Evolutionary conservation across 1,140 invertebrate species (phyloP).

Genomic region (Nasonia giraulti): DNA sequence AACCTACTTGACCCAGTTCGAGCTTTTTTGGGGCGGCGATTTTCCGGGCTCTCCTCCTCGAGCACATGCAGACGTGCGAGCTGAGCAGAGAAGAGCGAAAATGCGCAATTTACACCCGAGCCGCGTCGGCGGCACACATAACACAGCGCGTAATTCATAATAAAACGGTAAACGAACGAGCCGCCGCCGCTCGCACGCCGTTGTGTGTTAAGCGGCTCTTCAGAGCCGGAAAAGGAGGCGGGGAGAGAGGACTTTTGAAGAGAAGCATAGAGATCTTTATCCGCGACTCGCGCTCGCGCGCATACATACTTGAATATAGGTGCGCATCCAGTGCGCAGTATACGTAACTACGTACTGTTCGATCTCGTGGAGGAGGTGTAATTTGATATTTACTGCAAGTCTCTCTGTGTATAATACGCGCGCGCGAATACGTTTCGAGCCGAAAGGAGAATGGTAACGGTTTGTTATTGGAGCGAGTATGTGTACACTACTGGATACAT

Average conservation of each 20-base stretch:
- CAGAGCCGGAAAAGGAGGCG: not conserved
- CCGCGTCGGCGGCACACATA: not conserved
- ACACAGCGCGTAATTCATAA: not conserved
- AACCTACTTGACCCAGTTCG: not conserved
- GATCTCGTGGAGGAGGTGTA: not conserved
- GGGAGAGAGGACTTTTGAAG: not conserved
- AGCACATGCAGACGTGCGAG: too few species aligned
- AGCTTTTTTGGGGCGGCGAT: not conserved
- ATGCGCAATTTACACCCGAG: not conserved
- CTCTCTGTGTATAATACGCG: not conserved
- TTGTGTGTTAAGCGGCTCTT: not conserved
- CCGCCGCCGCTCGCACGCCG: too few species aligned
- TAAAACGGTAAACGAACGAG: constrained; percentile 1
- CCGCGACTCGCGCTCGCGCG: not conserved
- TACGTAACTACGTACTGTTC: too few species aligned
- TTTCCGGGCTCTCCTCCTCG: not conserved
- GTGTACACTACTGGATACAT: not conserved
- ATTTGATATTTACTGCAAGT: constrained; percentile 6
- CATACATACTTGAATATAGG: not conserved
- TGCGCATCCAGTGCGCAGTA: not conserved
- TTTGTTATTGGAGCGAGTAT: not conserved
- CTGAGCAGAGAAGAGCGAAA: not conserved
- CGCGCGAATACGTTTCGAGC: not conserved
- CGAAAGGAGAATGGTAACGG: not conserved
- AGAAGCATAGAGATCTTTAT: not conserved